These are phyloP conservation scores for Poicephalus meyeri DNA, from an alignment of 2,113 vertebrate genomes.

Conservation along the genomic window DNA sequence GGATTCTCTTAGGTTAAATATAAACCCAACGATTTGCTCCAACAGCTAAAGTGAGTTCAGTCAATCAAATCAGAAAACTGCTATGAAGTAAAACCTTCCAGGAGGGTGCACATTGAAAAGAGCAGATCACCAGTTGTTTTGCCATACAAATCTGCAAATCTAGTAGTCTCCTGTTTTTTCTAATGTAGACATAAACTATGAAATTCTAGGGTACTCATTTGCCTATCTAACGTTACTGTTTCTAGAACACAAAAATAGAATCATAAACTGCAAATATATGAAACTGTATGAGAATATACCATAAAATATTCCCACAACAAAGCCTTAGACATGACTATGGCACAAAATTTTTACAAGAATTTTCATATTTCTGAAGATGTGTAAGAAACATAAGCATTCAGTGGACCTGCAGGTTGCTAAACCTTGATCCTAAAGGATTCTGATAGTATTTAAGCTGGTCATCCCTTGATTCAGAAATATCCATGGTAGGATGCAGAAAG, in stretches of 20 bases:
- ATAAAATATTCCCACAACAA: not conserved
- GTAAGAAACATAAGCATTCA: not conserved
- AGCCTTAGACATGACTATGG: not conserved
- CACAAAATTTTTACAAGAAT: not conserved
- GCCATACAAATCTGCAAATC: not conserved
- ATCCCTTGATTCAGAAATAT: not conserved
- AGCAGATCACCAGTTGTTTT: not conserved
- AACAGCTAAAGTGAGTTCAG: not conserved
- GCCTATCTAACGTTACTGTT: not conserved
- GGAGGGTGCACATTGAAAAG: not conserved
- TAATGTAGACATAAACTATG: not conserved
- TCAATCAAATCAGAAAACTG: not conserved
- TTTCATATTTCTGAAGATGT: not conserved
- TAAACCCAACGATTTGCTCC: not conserved
- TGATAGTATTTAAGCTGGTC: not conserved
- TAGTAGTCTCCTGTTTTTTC: not conserved
- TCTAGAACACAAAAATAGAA: not conserved
- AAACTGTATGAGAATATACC: not conserved
- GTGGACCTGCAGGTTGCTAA: not conserved
- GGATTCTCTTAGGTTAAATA: not conserved
- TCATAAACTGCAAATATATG: not conserved
- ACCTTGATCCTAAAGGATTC: not conserved
- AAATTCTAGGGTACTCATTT: not conserved
- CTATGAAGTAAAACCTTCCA: not conserved
- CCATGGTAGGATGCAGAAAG: not conserved